phyloP scores from a whole-genome alignment of 2,888 invertebrate species.

The Geophilus truncorum region DNA sequence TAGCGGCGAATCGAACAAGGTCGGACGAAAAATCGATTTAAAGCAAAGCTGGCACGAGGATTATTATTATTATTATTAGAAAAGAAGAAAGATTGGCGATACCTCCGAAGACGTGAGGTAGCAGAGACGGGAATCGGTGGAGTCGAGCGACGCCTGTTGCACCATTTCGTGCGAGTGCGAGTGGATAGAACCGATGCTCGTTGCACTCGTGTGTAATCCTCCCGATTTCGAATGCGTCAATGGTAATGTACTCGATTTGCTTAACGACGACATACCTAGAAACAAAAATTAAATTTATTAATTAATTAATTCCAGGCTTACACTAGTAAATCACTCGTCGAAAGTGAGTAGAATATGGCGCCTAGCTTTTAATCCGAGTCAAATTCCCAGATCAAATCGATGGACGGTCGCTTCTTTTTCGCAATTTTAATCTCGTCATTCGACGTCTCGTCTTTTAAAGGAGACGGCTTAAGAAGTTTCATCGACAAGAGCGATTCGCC shows the following conservation, averaged over 20 bases:
- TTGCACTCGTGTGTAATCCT: constrained; percentile 37
- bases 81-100: neutral
- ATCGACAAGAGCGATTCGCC: too few relatives aligned
- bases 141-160: constrained; percentile 88
- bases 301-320: too few relatives aligned
- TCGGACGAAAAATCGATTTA: too few relatives aligned
- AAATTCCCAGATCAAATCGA: neutral
- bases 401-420: neutral
- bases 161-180: constrained; percentile 59
- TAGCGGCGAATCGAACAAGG: too few relatives aligned
- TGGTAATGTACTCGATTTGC: constrained; percentile 38
- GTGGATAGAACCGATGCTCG: constrained; percentile 36
- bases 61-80: too few relatives aligned
- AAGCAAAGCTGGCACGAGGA: too few relatives aligned
- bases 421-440: neutral
- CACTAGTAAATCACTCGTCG: too few relatives aligned
- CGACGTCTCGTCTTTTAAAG: too few relatives aligned
- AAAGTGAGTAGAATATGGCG: too few relatives aligned
- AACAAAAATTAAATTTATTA: neutral
- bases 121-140: constrained; percentile 87
- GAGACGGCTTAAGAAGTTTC: too few relatives aligned
- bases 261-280: constrained; percentile 36
- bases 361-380: neutral
- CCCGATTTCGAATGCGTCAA: constrained; percentile 37
- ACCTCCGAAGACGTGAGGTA: constrained; percentile 95